phyloP scores from a whole-genome alignment of 2,797 vertebrate species.

The Tinamus major region DNA sequence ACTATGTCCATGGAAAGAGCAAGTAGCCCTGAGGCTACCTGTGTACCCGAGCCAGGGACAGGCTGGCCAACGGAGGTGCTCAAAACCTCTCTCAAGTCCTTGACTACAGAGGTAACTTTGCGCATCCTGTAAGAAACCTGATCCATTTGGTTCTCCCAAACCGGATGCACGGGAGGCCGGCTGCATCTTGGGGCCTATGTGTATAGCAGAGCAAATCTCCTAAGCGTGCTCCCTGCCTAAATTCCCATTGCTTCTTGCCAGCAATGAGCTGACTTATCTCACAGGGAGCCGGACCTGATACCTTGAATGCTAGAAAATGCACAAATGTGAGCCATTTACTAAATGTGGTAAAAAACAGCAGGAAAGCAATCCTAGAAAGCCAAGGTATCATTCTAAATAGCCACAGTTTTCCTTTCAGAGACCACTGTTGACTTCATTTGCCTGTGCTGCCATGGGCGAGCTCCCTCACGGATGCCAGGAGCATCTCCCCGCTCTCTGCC shows the following conservation, averaged over 20 bases:
- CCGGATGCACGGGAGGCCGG: no score
- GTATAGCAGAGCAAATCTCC: neutral
- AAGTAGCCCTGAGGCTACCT: neutral
- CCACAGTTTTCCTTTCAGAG: neutral
- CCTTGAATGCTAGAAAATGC: no score
- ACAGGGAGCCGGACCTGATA: neutral
- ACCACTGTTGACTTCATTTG: neutral
- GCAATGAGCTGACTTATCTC: neutral
- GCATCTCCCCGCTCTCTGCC: neutral
- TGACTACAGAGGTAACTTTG: neutral
- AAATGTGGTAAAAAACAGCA: neutral
- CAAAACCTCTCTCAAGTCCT: neutral
- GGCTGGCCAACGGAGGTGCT: neutral
- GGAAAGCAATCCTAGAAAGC: neutral
- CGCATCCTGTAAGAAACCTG: neutral
- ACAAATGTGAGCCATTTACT: neutral
- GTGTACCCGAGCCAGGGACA: fast-evolving
- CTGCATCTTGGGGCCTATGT: neutral
- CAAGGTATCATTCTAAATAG: neutral
- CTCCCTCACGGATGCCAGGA: neutral
- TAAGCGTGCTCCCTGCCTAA: neutral
- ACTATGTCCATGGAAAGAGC: neutral
- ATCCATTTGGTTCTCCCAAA: neutral
- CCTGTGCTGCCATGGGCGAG: neutral
- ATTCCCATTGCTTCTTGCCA: fast-evolving